phyloP scores from a whole-genome alignment of 2,888 invertebrate species.

The Hyposoter dolosus region DNA sequence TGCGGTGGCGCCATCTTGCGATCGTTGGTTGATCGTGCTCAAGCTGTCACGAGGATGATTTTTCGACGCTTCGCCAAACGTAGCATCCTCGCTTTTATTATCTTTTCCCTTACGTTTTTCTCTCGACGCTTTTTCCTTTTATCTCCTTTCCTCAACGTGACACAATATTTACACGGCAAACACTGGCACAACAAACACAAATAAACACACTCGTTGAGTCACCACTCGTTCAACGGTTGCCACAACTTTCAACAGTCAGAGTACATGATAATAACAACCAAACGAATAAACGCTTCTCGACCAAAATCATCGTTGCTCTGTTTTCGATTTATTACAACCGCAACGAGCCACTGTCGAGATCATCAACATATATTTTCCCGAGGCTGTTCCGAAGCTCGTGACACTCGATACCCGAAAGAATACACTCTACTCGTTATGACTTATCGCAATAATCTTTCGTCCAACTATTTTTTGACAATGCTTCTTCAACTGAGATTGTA shows the following conservation, averaged over 20 bases:
- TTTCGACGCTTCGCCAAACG: conserved; percentile 66
- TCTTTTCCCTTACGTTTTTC: conserved; percentile 9
- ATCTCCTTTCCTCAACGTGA: background rate
- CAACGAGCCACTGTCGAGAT: conserved; percentile 68
- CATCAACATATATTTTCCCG: conserved; percentile 40
- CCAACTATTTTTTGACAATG: background rate
- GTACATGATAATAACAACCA: conserved; percentile 20
- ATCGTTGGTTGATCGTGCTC: conserved; percentile 72
- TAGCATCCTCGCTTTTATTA: conserved; percentile 56
- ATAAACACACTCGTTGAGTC: conserved; percentile 24
- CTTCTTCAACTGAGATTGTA: background rate
- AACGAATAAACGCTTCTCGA: conserved; percentile 1
- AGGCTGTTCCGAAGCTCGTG: conserved; percentile 22
- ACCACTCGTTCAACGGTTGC: conserved; percentile 8
- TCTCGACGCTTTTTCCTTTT: conserved; percentile 10
- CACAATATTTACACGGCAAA: conserved; percentile 1
- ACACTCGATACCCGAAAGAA: conserved; percentile 32
- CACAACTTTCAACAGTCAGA: conserved; percentile 18
- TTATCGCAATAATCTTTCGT: conserved; percentile 7
- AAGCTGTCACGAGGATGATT: conserved; percentile 81
- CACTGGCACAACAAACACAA: conserved; percentile 19
- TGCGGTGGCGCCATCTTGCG: conserved; percentile 82
- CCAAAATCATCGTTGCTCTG: background rate
- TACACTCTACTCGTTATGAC: conserved; percentile 9
- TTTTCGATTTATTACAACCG: conserved; percentile 49